These are phyloP conservation scores for Drosophila siamana DNA, from an alignment of 2,888 invertebrate genomes.

Conservation along the genomic window DNA sequence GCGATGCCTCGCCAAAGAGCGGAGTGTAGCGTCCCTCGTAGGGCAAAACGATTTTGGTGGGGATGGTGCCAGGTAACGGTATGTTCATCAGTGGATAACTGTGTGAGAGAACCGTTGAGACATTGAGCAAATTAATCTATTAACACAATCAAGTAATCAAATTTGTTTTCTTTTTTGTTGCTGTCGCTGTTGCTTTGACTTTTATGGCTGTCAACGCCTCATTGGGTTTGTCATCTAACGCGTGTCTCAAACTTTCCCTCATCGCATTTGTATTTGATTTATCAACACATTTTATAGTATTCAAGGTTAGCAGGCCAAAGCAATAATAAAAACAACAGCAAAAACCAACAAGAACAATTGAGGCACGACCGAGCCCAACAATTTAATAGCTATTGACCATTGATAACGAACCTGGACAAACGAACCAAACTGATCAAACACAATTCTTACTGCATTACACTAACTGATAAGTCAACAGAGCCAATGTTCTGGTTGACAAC, in stretches of 20 bases:
- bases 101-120: background rate
- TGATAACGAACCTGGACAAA: slow-evolving; percentile 53
- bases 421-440: slow-evolving; percentile 18
- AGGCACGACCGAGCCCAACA: slow-evolving; percentile 37
- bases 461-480: slow-evolving; percentile 43
- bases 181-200: no score
- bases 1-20: slow-evolving; percentile 63
- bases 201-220: slow-evolving; percentile 16
- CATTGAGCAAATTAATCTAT: slow-evolving; percentile 12
- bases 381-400: slow-evolving; percentile 39
- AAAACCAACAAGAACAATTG: slow-evolving; percentile 26
- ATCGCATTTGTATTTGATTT: slow-evolving; percentile 31
- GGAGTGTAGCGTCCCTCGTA: slow-evolving; percentile 84
- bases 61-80: slow-evolving; percentile 95
- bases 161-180: slow-evolving; percentile 22
- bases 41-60: slow-evolving; percentile 89
- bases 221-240: slow-evolving; percentile 47
- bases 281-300: slow-evolving; percentile 54
- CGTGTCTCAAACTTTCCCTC: slow-evolving; percentile 51
- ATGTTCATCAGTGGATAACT: slow-evolving; percentile 94
- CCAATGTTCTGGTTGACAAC: slow-evolving; percentile 47
- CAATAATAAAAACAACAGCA: slow-evolving; percentile 22
- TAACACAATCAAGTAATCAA: slow-evolving; percentile 3
- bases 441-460: slow-evolving; percentile 40
- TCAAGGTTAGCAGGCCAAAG: slow-evolving; percentile 70